Evolutionary conservation across 1,140 invertebrate genomes (phyloP).

Genomic region (Cardiocondyla obscurior): DNA sequence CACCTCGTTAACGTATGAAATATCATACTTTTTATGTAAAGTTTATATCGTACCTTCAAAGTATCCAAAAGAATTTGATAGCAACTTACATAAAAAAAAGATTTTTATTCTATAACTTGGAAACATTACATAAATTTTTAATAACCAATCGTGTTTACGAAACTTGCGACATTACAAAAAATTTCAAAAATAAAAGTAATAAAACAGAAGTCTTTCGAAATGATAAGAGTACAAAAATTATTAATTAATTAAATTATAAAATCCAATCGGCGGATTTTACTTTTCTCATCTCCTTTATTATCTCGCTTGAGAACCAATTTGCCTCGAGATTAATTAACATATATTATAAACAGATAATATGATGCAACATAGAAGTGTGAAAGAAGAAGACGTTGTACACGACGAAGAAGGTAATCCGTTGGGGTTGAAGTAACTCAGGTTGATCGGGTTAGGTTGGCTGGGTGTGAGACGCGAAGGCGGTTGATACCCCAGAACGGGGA

Average conservation of each 20-base stretch:
- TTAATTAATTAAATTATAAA: background rate
- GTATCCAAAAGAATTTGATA: no score
- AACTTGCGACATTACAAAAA: background rate
- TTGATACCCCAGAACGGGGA: conserved; percentile 75
- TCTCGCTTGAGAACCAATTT: background rate
- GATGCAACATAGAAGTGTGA: background rate
- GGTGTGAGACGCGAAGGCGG: conserved; percentile 71
- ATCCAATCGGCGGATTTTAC: background rate
- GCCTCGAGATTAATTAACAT: background rate
- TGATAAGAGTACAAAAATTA: background rate
- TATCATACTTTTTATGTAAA: no score
- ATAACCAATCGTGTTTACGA: no score
- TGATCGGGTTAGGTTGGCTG: conserved; percentile 70
- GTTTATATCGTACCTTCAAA: no score
- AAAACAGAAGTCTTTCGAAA: no score
- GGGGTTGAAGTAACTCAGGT: conserved; percentile 64
- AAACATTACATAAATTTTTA: no score
- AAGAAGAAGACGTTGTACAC: conserved; percentile 30
- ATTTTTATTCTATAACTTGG: no score
- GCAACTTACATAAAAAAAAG: no score
- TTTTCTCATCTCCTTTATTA: background rate
- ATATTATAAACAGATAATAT: background rate
- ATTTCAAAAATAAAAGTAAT: background rate
- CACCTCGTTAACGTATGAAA: no score
- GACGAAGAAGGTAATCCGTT: conserved; percentile 74